Evolutionary conservation across 2,113 vertebrate species (phyloP).

Genomic region (Morone chrysops): DNA sequence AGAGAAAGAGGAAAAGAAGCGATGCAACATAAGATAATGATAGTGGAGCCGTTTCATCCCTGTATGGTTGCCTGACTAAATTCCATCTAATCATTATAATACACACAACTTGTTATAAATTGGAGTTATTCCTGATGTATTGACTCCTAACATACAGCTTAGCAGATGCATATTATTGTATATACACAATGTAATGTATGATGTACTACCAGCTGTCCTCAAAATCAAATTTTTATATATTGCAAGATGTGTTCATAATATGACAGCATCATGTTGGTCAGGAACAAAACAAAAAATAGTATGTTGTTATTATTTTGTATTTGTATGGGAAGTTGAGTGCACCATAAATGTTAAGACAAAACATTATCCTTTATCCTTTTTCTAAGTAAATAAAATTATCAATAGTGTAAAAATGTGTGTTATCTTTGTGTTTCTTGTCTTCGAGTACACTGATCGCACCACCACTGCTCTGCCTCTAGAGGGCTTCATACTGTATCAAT

Average conservation of each 20-base stretch:
- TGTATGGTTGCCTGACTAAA: neutral
- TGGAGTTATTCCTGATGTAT: neutral
- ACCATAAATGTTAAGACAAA: neutral
- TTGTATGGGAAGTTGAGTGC: neutral
- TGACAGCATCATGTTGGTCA: neutral
- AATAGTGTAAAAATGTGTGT: neutral
- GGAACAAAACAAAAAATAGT: neutral
- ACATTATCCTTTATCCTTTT: too few species aligned
- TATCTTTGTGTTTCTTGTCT: neutral
- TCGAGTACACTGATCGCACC: neutral
- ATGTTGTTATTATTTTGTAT: neutral
- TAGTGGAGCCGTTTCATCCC: neutral
- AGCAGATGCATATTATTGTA: neutral
- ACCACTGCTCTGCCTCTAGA: slow-evolving; percentile 14
- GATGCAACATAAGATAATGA: neutral
- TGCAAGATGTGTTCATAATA: neutral
- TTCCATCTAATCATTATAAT: neutral
- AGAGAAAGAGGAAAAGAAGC: neutral
- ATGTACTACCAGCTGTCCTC: neutral
- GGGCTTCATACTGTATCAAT: neutral
- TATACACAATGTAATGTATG: neutral
- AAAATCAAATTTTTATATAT: neutral
- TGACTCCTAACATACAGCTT: neutral
- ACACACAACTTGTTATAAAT: neutral
- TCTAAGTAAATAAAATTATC: neutral